Base-by-base conservation (phyloP, 2,888 invertebrate genomes). In the Diaprepes abbreviatus region DNA sequence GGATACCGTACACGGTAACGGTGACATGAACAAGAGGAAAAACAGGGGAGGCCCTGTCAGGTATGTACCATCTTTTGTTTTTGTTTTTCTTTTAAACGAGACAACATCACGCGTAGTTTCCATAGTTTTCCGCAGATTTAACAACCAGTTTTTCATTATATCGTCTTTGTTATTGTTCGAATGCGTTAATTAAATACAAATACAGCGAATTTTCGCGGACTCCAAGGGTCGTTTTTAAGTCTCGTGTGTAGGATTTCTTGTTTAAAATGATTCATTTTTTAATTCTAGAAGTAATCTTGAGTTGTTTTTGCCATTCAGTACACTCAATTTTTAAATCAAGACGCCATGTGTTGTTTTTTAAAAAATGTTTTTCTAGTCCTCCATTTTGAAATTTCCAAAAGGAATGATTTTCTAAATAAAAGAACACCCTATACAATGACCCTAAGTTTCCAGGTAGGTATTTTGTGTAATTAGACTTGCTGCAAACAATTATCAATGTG, bases 41-140 rank as follows among this genome's bases (percentile, higher is more conserved):
- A 93, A 90, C 88, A 92, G 93, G 85, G 90, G 92, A 82, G 92
- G 90, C 83, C 88, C 91, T 80, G 88, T 90, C 83, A 92, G 92
- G 92, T 92, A 87, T 86, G 84, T 80, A 72, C 5, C 16, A 17
- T 60, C 9, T 40, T 60, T 66, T 40, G 28, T 59, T 43, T 31
- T 43, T 48, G 21, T 12, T 24, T 52, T 52, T 19, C 48, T 14
- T 40, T 36, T 16, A 12, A n/a, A 55, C 38, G 9, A 7, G 6
- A 1, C 14, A 36, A 43, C 14, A 45, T 57, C 16, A 14, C 43
- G 12, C 43, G 17, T 33, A 19, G 19, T 38, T 63, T 48, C 35
- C 35, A 14, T 36, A 7, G 19, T 14, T 50, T 48, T 50, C 3
- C 28, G 10, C 16, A 28, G 6, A 12, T 43, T 10, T 43, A 2